Percentiles rank a stretch among this genome's conserved stretches.
Evolutionary conservation across 2,888 invertebrate genomes (phyloP).

Genomic region (Leucophenga montana): DNA sequence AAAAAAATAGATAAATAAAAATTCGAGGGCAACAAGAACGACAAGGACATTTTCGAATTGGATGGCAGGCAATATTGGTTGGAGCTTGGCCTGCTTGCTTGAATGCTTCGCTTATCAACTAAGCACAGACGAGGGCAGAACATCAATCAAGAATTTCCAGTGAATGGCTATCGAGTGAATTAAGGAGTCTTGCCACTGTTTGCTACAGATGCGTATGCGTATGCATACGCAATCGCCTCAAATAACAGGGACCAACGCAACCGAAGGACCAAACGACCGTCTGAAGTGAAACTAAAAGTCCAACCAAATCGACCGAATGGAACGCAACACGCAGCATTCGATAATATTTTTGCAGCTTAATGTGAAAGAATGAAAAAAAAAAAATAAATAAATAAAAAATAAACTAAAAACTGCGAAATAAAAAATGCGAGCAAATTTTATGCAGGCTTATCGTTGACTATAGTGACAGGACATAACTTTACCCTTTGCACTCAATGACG

Average conservation of each 20-base stretch:
- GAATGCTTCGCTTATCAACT: conserved; percentile 58
- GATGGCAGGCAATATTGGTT: too few species aligned
- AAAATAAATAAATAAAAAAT: conserved; percentile 37
- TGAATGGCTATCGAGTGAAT: conserved; percentile 68
- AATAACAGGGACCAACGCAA: too few species aligned
- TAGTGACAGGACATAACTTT: conserved; percentile 68
- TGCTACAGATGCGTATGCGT: neutral
- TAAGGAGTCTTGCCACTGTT: conserved; percentile 50
- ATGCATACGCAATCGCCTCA: too few species aligned
- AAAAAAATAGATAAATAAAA: too few species aligned
- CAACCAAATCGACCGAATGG: neutral
- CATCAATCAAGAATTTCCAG: conserved; percentile 71
- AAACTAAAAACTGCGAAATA: neutral
- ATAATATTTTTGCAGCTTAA: conserved; percentile 66
- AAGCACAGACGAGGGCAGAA: conserved; percentile 60
- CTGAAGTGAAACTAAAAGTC: neutral
- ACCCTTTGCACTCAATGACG: conserved; percentile 58
- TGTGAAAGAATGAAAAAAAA: conserved; percentile 47
- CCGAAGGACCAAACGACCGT: too few species aligned
- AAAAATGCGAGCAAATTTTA: conserved; percentile 36
- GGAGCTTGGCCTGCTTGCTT: too few species aligned
- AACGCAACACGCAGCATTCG: conserved; percentile 14
- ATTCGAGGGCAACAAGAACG: too few species aligned
- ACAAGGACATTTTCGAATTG: too few species aligned
- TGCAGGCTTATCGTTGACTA: conserved; percentile 58